A percentile compares a stretch with the other conserved stretches of the same genome.
Conservation (phyloP, 2,797 vertebrate species). For the Sciurus vulgaris region DNA sequence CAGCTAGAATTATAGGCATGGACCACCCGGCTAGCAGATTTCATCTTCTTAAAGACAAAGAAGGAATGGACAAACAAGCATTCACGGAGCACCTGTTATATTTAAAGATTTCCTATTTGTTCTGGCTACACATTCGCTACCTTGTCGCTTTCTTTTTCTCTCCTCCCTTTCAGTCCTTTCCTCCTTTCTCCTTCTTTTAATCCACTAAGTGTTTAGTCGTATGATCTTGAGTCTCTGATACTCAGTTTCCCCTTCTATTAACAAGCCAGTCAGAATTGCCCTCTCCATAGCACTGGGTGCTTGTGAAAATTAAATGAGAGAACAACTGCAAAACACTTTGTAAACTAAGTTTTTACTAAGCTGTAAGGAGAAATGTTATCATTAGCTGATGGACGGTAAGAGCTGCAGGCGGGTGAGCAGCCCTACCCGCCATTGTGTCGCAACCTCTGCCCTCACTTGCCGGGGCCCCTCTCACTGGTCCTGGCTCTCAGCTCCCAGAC, state of each 20-base stretch:
- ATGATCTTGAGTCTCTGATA: neutral
- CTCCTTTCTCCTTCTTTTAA: neutral
- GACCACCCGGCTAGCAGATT: too few relatives aligned
- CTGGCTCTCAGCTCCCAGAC: neutral
- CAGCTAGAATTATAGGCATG: too few relatives aligned
- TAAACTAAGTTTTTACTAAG: neutral
- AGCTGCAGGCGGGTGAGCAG: neutral
- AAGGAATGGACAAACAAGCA: neutral
- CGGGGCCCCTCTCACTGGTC: neutral
- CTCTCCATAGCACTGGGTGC: neutral
- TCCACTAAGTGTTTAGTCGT: neutral
- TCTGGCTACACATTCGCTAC: neutral
- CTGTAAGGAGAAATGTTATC: neutral
- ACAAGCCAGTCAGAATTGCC: neutral
- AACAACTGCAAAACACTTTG: neutral
- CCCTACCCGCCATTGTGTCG: neutral
- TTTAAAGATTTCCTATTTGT: neutral
- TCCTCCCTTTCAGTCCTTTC: neutral
- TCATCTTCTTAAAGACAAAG: conserved; percentile 26
- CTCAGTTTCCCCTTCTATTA: neutral
- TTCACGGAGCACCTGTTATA: neutral
- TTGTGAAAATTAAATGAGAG: neutral
- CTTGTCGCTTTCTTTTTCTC: neutral
- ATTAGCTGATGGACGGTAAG: neutral
- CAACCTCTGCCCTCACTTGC: too few relatives aligned